Base-by-base conservation (phyloP, 2,888 invertebrate genomes). In the Epinotia ramella region DNA sequence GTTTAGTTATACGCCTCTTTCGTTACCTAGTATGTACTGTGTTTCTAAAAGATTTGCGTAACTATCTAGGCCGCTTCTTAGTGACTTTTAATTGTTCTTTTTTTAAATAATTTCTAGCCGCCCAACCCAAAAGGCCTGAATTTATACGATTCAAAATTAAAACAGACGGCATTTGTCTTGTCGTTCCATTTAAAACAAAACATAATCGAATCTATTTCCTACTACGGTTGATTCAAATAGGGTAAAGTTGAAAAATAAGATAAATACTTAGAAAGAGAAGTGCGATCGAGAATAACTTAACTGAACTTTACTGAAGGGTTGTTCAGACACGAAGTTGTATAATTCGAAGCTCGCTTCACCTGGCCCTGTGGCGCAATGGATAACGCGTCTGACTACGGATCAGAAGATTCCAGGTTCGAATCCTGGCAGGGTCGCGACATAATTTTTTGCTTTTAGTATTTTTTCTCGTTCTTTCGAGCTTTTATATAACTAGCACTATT, bases 331-430 rank as follows among this genome's bases (percentile, higher is more conserved):
- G 4, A 66, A 67, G 18, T 72, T n/a, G 46, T 59, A 68, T 64
- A 65, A 66, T 76, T 77, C 24, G 24, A 57, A 53, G 24, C 9
- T 12, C 0, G 2, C 0, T 0, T 0, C 74, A 79, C 78, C 82
- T n/a, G 95, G 95, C 95, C 95, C 92, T 95, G 95, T 95, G 95
- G 95, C 95, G 95, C 95, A 95, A 95, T 88, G 95, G 95, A 95
- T 96, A 96, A 96, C 95, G 96, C 95, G 95, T 96, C 95, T 96
- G 96, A 95, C 95, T 95, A 96, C 95, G 95, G 95, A 96, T 95
- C 95, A 95, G 95, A 95, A 95, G 95, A 95, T 95, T 95, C 95
- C 95, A 96, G 95, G 93, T 95, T 95, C 95, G 95, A 95, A 95
- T 95, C 95, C 95, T 95, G 95, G 95, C 95, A 95, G 92, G 95